These are phyloP conservation scores for Ammospiza nelsoni DNA, from an alignment of 2,113 vertebrate genomes.

Conservation along the genomic window DNA sequence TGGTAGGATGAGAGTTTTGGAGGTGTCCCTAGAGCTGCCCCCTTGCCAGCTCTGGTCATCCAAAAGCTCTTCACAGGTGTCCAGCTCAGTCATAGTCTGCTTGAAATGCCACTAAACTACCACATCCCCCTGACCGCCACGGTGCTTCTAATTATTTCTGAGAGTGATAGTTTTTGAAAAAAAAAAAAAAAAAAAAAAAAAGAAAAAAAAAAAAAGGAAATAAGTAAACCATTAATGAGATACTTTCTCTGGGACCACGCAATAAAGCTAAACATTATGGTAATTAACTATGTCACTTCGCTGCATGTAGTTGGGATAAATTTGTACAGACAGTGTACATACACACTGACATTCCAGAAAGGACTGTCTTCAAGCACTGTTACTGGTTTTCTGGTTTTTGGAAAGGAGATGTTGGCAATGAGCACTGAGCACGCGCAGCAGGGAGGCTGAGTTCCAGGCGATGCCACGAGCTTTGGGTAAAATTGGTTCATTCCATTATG, in stretches of 20 bases:
- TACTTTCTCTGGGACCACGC: neutral
- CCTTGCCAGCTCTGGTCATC: neutral
- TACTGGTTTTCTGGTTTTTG: neutral
- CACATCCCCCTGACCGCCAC: neutral
- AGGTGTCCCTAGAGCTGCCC: fast-evolving
- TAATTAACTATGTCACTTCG: neutral
- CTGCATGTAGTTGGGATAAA: neutral
- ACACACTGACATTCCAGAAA: neutral
- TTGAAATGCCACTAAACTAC: neutral
- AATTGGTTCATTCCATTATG: fast-evolving
- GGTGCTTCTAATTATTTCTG: neutral
- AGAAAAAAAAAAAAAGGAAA: too few species aligned
- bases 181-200: neutral
- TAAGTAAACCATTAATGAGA: neutral
- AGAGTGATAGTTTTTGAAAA: neutral
- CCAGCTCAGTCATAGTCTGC: neutral
- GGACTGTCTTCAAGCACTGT: neutral
- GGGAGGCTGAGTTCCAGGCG: neutral
- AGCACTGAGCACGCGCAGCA: fast-evolving
- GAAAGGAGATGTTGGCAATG: neutral
- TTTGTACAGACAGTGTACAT: neutral
- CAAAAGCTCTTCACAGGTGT: neutral
- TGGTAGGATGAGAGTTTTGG: neutral
- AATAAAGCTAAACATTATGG: neutral
- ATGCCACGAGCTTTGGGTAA: neutral